Percentiles rank a stretch among this genome's conserved stretches.
Conservation (phyloP, 2,888 invertebrate genomes). For the Andrena fulva region DNA sequence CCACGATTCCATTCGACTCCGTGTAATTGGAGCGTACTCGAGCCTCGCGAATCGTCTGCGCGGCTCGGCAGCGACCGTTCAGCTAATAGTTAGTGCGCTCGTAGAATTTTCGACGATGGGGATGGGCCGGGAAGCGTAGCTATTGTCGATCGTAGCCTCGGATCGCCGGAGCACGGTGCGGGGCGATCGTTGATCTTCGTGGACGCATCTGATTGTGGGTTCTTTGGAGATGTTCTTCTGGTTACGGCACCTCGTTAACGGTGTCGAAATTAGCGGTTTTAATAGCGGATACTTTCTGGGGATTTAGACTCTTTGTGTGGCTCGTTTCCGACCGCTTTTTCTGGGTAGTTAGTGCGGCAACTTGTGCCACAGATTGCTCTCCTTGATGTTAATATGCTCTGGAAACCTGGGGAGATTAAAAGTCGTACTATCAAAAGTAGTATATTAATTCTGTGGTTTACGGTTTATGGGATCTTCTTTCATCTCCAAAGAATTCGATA, state of each 20-base stretch:
- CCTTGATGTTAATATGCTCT: too few species aligned
- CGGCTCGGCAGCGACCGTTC: neutral
- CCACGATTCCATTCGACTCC: conserved; percentile 3
- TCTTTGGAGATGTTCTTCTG: neutral
- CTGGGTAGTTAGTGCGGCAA: too few species aligned
- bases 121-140: neutral
- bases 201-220: too few species aligned
- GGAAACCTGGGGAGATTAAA: too few species aligned
- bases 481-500: too few species aligned
- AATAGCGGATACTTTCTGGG: too few species aligned
- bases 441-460: too few species aligned
- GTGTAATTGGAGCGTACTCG: conserved; percentile 12
- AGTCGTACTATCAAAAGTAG: too few species aligned
- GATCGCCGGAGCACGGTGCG: neutral
- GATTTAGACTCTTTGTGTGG: too few species aligned
- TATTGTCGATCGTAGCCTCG: neutral
- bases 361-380: too few species aligned
- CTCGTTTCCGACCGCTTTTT: too few species aligned
- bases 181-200: neutral
- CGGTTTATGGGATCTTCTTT: too few species aligned
- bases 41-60: neutral
- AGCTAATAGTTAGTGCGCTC: neutral
- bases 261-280: neutral
- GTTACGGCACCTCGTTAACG: neutral
- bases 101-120: conserved; percentile 27